These are phyloP conservation scores for Isoperla grammatica DNA, from an alignment of 2,888 invertebrate species.

Conservation along the genomic window DNA sequence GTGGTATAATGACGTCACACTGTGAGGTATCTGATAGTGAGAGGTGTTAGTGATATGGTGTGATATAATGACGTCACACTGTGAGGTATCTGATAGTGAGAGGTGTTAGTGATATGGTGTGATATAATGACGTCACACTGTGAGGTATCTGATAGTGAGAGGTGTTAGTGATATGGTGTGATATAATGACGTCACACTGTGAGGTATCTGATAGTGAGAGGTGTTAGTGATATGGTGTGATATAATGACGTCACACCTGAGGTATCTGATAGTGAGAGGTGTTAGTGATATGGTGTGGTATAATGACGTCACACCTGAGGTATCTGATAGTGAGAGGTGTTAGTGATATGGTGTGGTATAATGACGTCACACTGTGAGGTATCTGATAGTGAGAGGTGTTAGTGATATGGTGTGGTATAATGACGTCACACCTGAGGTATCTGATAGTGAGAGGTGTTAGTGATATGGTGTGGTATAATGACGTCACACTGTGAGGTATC, in stretches of 20 bases:
- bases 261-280: background rate
- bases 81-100: no score
- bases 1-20: no score
- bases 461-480: background rate
- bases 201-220: no score
- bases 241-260: no score
- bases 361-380: no score
- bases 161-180: constrained; percentile 11
- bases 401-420: constrained; percentile 13
- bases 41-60: constrained; percentile 4
- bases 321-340: no score
- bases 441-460: no score
- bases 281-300: constrained; percentile 11
- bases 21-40: background rate
- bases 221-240: constrained; percentile 5
- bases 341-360: constrained; percentile 1
- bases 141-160: background rate
- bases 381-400: background rate
- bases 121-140: no score
- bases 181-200: constrained; percentile 13
- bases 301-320: constrained; percentile 17
- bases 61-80: constrained; percentile 15
- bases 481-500: no score
- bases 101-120: constrained; percentile 8
- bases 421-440: constrained; percentile 16